Conservation (phyloP, 2,888 invertebrate genomes). For the Junonia oenone region DNA sequence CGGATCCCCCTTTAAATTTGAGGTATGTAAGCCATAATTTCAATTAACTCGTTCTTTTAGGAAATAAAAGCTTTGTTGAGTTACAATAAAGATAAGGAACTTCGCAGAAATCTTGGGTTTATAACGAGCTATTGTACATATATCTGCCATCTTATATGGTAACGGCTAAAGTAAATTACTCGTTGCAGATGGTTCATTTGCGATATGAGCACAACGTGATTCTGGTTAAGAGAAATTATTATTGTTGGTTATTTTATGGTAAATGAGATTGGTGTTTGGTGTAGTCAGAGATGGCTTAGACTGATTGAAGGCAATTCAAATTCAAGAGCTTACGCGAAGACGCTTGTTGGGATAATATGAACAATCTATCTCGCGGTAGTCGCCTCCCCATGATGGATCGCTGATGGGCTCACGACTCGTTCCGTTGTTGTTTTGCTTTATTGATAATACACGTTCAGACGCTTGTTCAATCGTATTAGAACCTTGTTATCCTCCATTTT, state of each 20-base stretch:
- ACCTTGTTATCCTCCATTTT: conserved; percentile 67
- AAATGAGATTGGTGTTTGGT: conserved; percentile 47
- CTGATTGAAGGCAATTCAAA: conserved; percentile 65
- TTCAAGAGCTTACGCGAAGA: conserved; percentile 40
- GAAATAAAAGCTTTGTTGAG: conserved; percentile 27
- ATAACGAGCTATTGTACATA: conserved; percentile 45
- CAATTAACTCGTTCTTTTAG: conserved; percentile 63
- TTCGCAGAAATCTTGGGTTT: conserved; percentile 31
- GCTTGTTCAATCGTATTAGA: conserved; percentile 58
- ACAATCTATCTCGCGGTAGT: conserved; percentile 67
- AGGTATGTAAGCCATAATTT: conserved; percentile 63
- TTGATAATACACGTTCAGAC: conserved; percentile 58
- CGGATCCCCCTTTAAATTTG: conserved; percentile 51
- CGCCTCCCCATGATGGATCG: conserved; percentile 62
- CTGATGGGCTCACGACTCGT: conserved; percentile 71
- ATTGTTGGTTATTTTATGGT: conserved; percentile 46
- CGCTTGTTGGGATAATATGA: conserved; percentile 67
- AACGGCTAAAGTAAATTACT: conserved; percentile 42
- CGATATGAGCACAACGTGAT: conserved; percentile 12
- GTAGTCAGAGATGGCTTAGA: conserved; percentile 44
- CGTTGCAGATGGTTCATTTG: conserved; percentile 36
- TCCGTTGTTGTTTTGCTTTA: conserved; percentile 68
- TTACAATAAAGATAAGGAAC: conserved; percentile 29
- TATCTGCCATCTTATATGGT: conserved; percentile 44
- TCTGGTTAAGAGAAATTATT: conserved; percentile 12